phyloP scores from a whole-genome alignment of 1,140 invertebrate species.

The Epicauta chinensis region DNA sequence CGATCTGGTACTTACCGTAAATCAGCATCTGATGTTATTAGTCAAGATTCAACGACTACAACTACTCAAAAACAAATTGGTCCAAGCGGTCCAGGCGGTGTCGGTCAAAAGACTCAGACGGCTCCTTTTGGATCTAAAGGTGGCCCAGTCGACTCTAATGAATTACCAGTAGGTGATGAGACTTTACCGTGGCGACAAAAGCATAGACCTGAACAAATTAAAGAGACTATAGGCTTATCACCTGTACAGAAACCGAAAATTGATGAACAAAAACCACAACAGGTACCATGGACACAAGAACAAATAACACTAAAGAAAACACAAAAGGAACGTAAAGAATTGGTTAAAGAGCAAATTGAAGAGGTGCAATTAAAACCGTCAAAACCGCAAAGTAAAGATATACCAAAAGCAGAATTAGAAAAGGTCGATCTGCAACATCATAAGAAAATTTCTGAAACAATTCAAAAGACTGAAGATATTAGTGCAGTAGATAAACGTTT shows the following conservation, averaged over 20 bases:
- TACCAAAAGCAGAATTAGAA: slow-evolving; percentile 27
- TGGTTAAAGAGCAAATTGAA: slow-evolving; percentile 36
- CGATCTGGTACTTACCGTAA: slow-evolving; percentile 30
- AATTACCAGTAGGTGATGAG: slow-evolving; percentile 48
- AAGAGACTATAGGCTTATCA: slow-evolving; percentile 12
- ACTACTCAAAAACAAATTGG: slow-evolving; percentile 7
- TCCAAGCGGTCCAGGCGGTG: slow-evolving; percentile 4
- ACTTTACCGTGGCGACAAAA: slow-evolving; percentile 46
- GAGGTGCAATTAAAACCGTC: slow-evolving; percentile 25
- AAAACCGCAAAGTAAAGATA: slow-evolving; percentile 22
- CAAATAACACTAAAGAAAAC: slow-evolving; percentile 42
- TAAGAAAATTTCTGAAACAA: slow-evolving; percentile 4
- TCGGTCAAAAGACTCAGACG: slow-evolving; percentile 15
- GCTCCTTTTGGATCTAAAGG: slow-evolving; percentile 22
- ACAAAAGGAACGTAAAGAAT: slow-evolving; percentile 38
- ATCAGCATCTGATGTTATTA: slow-evolving; percentile 19
- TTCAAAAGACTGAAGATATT: slow-evolving; percentile 12
- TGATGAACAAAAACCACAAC: slow-evolving; percentile 24
- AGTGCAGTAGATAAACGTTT: slow-evolving; percentile 4
- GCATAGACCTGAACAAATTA: slow-evolving; percentile 3
- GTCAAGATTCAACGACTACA: slow-evolving; percentile 14
- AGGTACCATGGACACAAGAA: slow-evolving; percentile 41
- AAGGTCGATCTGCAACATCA: slow-evolving; percentile 23
- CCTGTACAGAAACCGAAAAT: slow-evolving; percentile 10
- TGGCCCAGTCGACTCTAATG: slow-evolving; percentile 39